phyloP scores from a whole-genome alignment of 2,113 vertebrate species.

The Mormyrus lacerda region DNA sequence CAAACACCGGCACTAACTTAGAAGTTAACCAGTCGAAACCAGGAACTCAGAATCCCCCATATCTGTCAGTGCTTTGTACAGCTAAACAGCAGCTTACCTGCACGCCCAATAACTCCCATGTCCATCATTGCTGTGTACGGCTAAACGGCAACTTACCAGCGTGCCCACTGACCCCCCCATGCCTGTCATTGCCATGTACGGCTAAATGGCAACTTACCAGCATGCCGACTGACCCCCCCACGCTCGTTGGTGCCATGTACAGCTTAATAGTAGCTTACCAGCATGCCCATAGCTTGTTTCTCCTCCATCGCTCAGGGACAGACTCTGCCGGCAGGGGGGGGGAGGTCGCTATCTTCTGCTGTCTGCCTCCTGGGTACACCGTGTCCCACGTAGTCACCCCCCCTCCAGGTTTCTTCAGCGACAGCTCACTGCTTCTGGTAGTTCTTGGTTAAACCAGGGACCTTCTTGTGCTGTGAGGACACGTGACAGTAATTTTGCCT shows the following conservation, averaged over 20 bases:
- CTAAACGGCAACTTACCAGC: constrained; percentile 11
- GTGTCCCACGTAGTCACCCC: constrained; percentile 23
- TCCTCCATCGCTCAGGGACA: constrained; percentile 55
- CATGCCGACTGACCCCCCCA: not conserved
- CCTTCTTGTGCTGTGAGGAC: constrained; percentile 60
- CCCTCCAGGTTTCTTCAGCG: constrained; percentile 36
- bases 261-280: not conserved
- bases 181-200: too few relatives aligned
- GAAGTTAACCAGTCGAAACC: too few relatives aligned
- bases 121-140: not conserved
- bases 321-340: constrained; percentile 21
- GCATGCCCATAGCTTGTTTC: constrained; percentile 60
- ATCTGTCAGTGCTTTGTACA: too few relatives aligned
- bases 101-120: not conserved
- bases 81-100: too few relatives aligned
- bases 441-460: constrained; percentile 68
- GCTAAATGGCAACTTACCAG: too few relatives aligned
- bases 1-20: too few relatives aligned
- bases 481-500: constrained; percentile 53
- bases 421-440: constrained; percentile 54
- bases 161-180: constrained; percentile 37
- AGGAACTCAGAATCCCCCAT: too few relatives aligned
- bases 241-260: not conserved
- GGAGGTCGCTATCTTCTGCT: constrained; percentile 30
- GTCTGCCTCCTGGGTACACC: constrained; percentile 27